These are phyloP conservation scores for Narcine bancroftii DNA, from an alignment of 2,113 vertebrate genomes.

Conservation along the genomic window DNA sequence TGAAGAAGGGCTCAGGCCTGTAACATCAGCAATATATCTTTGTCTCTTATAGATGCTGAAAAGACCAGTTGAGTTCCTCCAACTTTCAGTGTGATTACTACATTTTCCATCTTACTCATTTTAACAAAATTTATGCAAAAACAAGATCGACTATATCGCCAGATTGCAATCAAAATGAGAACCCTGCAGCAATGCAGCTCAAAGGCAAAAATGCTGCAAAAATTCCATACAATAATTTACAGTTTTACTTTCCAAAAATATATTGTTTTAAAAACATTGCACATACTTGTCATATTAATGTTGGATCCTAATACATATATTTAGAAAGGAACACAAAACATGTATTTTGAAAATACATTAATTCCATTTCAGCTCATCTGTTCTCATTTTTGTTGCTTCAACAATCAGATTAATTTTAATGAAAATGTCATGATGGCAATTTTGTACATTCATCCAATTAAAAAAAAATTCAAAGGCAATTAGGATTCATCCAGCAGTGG, in stretches of 20 bases:
- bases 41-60: too few relatives aligned
- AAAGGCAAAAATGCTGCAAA: neutral
- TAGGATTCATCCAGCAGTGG: neutral
- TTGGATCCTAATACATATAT: neutral
- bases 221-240: neutral
- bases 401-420: constrained; percentile 22
- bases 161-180: neutral
- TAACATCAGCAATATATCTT: too few relatives aligned
- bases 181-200: neutral
- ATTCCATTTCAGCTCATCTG: neutral
- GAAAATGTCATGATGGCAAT: neutral
- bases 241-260: neutral
- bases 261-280: neutral
- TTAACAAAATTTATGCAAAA: constrained; percentile 14
- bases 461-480: neutral
- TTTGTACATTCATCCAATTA: neutral
- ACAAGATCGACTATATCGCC: neutral
- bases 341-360: neutral
- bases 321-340: neutral
- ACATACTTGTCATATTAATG: neutral
- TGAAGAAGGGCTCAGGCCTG: too few relatives aligned
- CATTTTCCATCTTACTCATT: neutral
- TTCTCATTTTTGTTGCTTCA: neutral
- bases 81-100: too few relatives aligned
- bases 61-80: too few relatives aligned